Evolutionary conservation across 2,888 invertebrate species (phyloP), one percentile per base, ranked within the genome.

Genomic region (Pristionchus entomophagus): DNA sequence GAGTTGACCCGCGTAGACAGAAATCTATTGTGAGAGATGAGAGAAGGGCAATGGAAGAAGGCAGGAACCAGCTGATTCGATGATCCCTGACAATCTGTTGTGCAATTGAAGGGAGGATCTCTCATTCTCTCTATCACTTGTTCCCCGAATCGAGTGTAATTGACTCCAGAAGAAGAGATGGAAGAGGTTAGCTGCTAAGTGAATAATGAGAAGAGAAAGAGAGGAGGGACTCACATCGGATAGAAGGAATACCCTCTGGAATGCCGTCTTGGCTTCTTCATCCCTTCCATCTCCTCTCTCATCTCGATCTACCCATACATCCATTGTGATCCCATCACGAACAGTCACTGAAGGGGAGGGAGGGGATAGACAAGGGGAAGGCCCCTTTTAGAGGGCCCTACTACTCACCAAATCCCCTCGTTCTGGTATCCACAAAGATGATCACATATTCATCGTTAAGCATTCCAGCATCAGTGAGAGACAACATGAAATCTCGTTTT

Each of bases 391-490:
- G n/a, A n/a, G n/a, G n/a, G n/a, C n/a, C n/a, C 32, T 2, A 29
- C 6, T 3, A 26, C 83, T 51, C 73, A 88, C 88, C 86, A 69
- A 87, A 88, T 69, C 86, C 88, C 77, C 86, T 87, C 10, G 87
- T 88, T 83, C 88, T 88, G 51, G 88, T 89, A 83, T 90, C 91
- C 0, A 89, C 86, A 38, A 91, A 88, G 2, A 91, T 85, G 86
- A 89, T 91, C 4, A 91, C 91, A 85, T 90, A 92, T 22, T 92
- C 92, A 51, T 91, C 90, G 5, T 88, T 91, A 51, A 89, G 85
- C 86, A 89, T 86, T 19, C 84, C 89, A 12, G 86, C 87, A 69
- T 91, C 91, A 86, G 65, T 87, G 5, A 89, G 88, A 10, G 89
- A 87, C 10, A 89, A 26, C 69, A 89, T 86, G 51, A 86, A 86